These are phyloP conservation scores for Diadumene lineata DNA, from an alignment of 92 coral and sea anemone genomes.

Conservation along the genomic window DNA sequence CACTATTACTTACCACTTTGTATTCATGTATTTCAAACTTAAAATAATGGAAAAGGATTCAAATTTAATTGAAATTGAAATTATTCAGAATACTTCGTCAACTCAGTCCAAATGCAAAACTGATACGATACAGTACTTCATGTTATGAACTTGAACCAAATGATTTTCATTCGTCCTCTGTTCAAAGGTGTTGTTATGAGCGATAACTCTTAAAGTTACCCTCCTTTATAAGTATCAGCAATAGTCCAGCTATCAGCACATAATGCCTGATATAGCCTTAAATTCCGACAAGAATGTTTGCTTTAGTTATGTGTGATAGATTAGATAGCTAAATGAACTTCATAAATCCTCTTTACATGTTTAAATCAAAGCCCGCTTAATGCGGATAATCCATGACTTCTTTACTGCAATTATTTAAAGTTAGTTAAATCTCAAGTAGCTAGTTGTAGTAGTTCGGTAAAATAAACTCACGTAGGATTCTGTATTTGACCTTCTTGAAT, in stretches of 20 bases:
- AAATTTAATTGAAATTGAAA: too few species aligned
- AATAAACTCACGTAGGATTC: conserved; percentile 5
- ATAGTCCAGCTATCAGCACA: neutral
- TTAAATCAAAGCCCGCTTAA: conserved; percentile 24
- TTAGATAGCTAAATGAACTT: conserved; percentile 18
- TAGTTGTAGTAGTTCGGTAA: neutral
- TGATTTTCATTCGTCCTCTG: too few species aligned
- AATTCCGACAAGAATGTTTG: conserved; percentile 1
- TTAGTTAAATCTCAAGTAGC: neutral
- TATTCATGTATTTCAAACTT: too few species aligned
- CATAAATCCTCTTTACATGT: conserved; percentile 15
- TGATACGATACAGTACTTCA: too few species aligned
- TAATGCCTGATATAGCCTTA: neutral
- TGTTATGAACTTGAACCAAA: too few species aligned
- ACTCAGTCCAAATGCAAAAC: too few species aligned
- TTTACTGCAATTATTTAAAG: neutral
- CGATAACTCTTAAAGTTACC: too few species aligned
- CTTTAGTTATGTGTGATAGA: neutral
- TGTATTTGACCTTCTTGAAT: neutral
- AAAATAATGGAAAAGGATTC: too few species aligned
- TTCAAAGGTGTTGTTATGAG: too few species aligned
- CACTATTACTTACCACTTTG: too few species aligned
- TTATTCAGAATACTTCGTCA: too few species aligned
- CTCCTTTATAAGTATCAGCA: too few species aligned
- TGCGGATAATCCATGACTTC: conserved; percentile 11